Evolutionary conservation across 2,797 vertebrate genomes (phyloP).

Genomic region (Darevskia nairensis): DNA sequence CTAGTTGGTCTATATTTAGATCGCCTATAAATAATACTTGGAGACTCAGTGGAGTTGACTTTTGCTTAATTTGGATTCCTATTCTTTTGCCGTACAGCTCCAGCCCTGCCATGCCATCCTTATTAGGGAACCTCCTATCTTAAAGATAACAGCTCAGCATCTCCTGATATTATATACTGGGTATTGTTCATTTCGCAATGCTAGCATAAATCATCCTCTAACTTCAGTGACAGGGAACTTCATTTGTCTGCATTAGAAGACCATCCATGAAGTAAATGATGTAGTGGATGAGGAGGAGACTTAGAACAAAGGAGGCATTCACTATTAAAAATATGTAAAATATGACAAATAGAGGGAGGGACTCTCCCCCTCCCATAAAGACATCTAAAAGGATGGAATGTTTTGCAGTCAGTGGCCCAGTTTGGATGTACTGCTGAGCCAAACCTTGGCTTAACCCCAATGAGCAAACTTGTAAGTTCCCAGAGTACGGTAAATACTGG

Average conservation of each 20-base stretch:
- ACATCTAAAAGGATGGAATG: not conserved
- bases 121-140: not conserved
- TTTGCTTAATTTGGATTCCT: constrained; percentile 19
- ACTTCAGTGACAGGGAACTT: not conserved
- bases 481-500: too few relatives aligned
- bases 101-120: not conserved
- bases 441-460: too few relatives aligned
- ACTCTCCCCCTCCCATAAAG: not conserved
- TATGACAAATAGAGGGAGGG: not conserved
- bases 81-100: constrained; percentile 8
- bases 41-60: constrained; percentile 9
- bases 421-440: too few relatives aligned
- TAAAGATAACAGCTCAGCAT: constrained; percentile 6
- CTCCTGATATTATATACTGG: not conserved
- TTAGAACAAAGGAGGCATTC: not conserved
- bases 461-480: too few relatives aligned
- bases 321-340: not conserved
- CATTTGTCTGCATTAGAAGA: not conserved
- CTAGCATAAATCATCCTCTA: constrained; percentile 7
- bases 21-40: constrained; percentile 30
- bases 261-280: not conserved
- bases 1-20: constrained; percentile 27
- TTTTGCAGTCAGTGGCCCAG: not conserved
- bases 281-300: not conserved
- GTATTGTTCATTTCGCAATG: not conserved